Evolutionary conservation across 2,113 vertebrate genomes (phyloP), one percentile per base, ranked within the genome.

Genomic region (Scomber colias): DNA sequence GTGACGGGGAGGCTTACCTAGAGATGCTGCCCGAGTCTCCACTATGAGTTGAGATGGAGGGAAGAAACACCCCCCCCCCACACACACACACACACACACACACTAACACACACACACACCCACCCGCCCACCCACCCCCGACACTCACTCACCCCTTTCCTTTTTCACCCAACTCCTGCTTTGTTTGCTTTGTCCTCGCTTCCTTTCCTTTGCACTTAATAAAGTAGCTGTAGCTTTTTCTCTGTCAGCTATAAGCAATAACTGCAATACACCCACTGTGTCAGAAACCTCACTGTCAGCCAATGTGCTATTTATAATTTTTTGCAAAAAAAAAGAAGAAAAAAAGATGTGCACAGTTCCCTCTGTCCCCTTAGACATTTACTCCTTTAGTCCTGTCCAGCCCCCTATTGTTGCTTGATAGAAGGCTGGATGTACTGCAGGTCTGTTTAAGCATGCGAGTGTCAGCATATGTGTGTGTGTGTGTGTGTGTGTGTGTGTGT

Each of bases 101-200:
- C n/a, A n/a, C n/a, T n/a, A n/a, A 35, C 30, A 50, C 62, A 44
- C 65, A 72, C 66, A 72, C 79, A 72, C 85, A 57, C 85, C 81
- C 77, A 65, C 79, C 45, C 74, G 35, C 40, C 55, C 62, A 44
- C 65, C 75, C 66, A 72, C 79, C 71, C 78, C 79, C 76, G 76
- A 72, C 85, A 57, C 85, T 84, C 77, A 65, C 86, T 87, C 77
- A 71, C 66, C 83, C 87, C 74, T 82, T 84, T 89, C 72, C 85
- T 90, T 89, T 90, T 90, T 88, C 81, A 84, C 80, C 82, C 62
- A 87, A 82, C 77, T 89, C 83, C 45, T 88, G 93, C 90, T 93
- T 93, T 94, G 94, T 95, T 94, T 94, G 93, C 92, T 93, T 95
- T 95, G 93, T 95, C 92, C 87, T 79, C 24, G 85, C 91, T 91